Evolutionary conservation across 2,797 vertebrate species (phyloP), one percentile per base, ranked within the genome.

Genomic region (Lepus oiostolus): DNA sequence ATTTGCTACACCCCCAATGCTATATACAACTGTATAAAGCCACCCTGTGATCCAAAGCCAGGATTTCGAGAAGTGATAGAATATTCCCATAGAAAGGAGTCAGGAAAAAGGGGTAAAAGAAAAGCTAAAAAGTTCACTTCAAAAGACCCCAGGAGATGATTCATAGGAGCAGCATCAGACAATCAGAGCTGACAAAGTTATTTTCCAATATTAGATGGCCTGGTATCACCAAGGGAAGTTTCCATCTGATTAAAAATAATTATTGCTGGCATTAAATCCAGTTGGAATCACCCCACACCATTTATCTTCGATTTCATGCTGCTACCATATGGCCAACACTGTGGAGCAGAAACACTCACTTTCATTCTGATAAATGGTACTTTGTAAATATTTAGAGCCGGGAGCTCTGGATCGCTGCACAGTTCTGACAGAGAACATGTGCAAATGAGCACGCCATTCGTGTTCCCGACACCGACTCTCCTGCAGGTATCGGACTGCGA

Each of bases 161-260:
- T 85, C 96, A 85, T 85, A 87, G 92, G 97, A 97, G 94, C 0
- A 93, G 35, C 10, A 93, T 58, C 95, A 95, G 95, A 90, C 89
- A 94, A 93, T 1, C 82, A 30, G 2, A 95, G 88, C 35, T 28
- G 13, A 68, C 26, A 13, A 94, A 96, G 95, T 97, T 90, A 88
- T 93, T 97, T 98, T 94, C 89, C 76, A 94, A 58, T 32, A 88
- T 94, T 96, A 74, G 96, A 75, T 92, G 96, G 93, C 95, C 4
- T 0, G 91, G 96, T 96, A 97, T 97, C 97, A 98, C 97, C 91
- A 85, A 97, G 97, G 97, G 97, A 98, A 98, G 97, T 97, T 98
- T 96, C 97, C 98, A 97, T 98, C 98, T 98, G 98, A 98, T 98
- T 98, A 98, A 97, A 98, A 98, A 98, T 98, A 98, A 98, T 98